Percentiles rank a stretch among this genome's conserved stretches.
Conservation (phyloP, 2,888 invertebrate genomes). For the Mechanitis mazaeus region DNA sequence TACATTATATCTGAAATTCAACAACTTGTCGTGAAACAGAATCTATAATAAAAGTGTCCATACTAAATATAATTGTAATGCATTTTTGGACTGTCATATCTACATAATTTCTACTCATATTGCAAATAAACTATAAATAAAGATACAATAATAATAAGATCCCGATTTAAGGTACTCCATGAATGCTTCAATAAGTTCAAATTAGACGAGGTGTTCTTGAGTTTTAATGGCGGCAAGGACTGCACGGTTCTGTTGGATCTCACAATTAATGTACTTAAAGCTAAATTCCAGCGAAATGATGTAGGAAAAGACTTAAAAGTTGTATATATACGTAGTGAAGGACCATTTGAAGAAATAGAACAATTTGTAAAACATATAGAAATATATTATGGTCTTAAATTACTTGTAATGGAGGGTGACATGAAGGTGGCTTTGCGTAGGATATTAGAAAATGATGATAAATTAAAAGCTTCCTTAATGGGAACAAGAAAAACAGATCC, state of each 20-base stretch:
- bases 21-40: too few species aligned
- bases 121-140: neutral
- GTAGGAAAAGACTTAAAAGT: conserved; percentile 76
- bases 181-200: conserved; percentile 79
- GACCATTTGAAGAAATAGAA: conserved; percentile 91
- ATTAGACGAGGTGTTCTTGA: conserved; percentile 87
- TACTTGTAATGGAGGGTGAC: conserved; percentile 81
- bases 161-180: conserved; percentile 75
- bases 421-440: conserved; percentile 83
- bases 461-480: conserved; percentile 91
- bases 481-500: conserved; percentile 95
- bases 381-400: conserved; percentile 82
- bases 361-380: conserved; percentile 85
- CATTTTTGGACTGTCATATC: neutral
- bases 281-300: conserved; percentile 46
- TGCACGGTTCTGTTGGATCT: conserved; percentile 90
- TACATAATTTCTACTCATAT: too few species aligned
- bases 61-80: too few species aligned
- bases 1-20: too few species aligned
- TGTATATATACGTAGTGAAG: conserved; percentile 87
- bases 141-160: neutral
- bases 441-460: conserved; percentile 74
- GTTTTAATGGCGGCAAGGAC: conserved; percentile 99
- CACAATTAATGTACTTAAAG: conserved; percentile 48
- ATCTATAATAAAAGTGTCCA: too few species aligned